Evolutionary conservation across 2,797 vertebrate genomes (phyloP).

Genomic region (Oceanodroma leucorhoa): DNA sequence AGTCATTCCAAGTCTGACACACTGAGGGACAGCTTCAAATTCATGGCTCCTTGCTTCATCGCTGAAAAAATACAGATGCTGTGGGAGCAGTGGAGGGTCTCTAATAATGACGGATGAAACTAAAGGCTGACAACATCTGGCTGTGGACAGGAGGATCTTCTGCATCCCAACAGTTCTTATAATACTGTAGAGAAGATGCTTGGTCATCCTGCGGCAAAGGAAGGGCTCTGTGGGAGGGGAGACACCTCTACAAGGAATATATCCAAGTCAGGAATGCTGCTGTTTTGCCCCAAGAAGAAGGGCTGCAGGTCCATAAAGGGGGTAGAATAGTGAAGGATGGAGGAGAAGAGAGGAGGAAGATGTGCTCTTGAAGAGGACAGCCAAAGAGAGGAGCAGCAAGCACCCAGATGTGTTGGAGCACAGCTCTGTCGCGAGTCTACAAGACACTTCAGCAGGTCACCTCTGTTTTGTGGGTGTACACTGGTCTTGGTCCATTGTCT

Average conservation of each 20-base stretch:
- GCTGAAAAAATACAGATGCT: background rate
- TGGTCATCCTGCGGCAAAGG: background rate
- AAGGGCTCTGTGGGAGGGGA: background rate
- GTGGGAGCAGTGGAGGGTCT: background rate
- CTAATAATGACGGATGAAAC: background rate
- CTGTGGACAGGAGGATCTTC: background rate
- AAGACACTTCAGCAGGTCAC: background rate
- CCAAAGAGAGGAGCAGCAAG: background rate
- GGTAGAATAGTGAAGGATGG: background rate
- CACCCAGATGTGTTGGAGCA: background rate
- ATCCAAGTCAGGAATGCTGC: background rate
- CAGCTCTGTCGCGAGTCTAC: background rate
- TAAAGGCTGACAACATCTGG: background rate
- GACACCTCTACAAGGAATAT: background rate
- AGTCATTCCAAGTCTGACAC: conserved; percentile 9
- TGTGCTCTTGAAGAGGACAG: background rate
- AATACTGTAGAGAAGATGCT: background rate
- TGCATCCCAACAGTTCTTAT: background rate
- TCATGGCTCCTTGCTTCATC: background rate
- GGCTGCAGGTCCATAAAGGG: background rate
- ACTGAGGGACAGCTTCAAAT: background rate
- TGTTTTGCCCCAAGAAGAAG: background rate
- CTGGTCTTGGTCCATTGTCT: background rate
- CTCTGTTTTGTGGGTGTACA: background rate
- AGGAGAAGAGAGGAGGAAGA: background rate